Evolutionary conservation across 2,797 vertebrate species (phyloP).

Genomic region (Salmo trutta): DNA sequence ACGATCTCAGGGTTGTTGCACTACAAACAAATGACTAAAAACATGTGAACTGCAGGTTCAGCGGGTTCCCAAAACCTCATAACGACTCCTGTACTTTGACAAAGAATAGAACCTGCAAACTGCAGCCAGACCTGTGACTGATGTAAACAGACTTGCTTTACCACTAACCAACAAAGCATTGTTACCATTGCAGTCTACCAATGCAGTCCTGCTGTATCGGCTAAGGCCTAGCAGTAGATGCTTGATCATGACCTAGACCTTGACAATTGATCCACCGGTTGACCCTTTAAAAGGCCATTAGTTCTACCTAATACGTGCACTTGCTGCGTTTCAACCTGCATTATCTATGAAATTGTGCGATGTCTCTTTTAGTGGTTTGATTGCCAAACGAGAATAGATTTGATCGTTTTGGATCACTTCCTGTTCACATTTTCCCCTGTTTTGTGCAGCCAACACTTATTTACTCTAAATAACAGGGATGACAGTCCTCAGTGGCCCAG

Average conservation of each 20-base stretch:
- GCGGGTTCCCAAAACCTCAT: slow-evolving; percentile 25
- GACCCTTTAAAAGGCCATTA: slow-evolving; percentile 25
- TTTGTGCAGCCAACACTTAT: slow-evolving; percentile 42
- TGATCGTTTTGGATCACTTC: neutral
- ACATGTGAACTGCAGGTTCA: slow-evolving; percentile 32
- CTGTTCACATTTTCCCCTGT: neutral
- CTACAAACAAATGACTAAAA: slow-evolving; percentile 41
- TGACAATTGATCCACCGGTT: slow-evolving; percentile 22
- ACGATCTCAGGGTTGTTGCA: slow-evolving; percentile 26
- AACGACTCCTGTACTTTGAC: slow-evolving; percentile 28
- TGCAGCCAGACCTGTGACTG: slow-evolving; percentile 30
- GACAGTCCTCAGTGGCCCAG: too few relatives aligned
- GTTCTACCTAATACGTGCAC: slow-evolving; percentile 16
- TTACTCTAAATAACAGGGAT: slow-evolving; percentile 37
- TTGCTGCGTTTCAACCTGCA: slow-evolving; percentile 41
- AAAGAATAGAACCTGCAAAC: slow-evolving; percentile 12
- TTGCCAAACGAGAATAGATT: neutral
- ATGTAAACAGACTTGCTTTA: slow-evolving; percentile 31
- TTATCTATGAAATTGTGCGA: slow-evolving; percentile 36
- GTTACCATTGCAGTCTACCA: neutral
- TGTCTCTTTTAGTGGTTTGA: slow-evolving; percentile 28
- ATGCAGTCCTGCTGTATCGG: neutral
- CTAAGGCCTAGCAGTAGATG: neutral
- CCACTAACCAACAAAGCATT: neutral
- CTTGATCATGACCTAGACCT: slow-evolving; percentile 43